A percentile compares a stretch with the other conserved stretches of the same genome.
These are phyloP conservation scores for Anolis carolinensis DNA, from an alignment of 2,113 vertebrate species.

Conservation along the genomic window DNA sequence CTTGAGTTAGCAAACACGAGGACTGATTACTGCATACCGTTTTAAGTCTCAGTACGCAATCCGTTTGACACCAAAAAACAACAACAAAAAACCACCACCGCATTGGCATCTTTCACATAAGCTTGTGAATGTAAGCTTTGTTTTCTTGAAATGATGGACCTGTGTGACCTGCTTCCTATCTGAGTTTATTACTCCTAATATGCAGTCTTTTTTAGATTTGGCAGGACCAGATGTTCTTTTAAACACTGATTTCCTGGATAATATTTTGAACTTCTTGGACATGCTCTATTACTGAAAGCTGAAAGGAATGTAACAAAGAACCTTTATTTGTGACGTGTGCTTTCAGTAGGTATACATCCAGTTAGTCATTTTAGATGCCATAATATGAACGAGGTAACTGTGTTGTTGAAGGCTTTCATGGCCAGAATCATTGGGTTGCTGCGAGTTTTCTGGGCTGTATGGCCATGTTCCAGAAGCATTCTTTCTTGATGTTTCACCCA, in stretches of 20 bases:
- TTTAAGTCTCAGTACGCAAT: no score
- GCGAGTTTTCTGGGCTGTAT: no score
- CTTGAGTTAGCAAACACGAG: no score
- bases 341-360: not conserved
- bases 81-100: not conserved
- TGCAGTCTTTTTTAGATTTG: not conserved
- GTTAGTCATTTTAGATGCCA: not conserved
- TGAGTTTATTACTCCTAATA: not conserved
- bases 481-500: no score
- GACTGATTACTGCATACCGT: no score
- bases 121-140: not conserved
- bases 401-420: no score
- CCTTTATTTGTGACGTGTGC: not conserved
- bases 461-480: no score
- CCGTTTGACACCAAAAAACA: no score
- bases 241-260: not conserved
- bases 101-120: accelerated
- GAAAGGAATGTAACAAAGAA: not conserved
- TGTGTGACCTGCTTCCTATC: not conserved
- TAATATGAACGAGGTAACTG: not conserved
- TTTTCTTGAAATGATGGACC: not conserved
- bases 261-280: not conserved
- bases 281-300: not conserved
- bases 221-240: not conserved
- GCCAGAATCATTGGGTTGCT: no score